Evolutionary conservation across 2,113 vertebrate genomes (phyloP).

Genomic region (Chinchilla lanigera): DNA sequence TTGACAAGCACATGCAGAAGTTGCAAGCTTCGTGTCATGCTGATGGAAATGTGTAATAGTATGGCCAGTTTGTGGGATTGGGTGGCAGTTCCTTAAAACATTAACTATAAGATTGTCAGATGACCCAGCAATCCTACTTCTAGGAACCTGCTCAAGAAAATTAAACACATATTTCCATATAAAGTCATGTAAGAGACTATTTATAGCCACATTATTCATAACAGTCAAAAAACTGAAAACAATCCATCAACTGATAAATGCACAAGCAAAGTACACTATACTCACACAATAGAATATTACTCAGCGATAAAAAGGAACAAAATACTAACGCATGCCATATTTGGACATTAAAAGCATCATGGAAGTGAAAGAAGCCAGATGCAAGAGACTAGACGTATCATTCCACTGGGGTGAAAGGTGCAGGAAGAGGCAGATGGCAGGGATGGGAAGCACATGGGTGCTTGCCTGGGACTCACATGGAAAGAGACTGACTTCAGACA

Average conservation of each 20-base stretch:
- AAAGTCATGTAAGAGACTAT: background rate
- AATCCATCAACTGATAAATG: background rate
- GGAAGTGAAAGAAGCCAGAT: background rate
- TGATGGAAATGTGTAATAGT: background rate
- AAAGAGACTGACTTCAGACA: background rate
- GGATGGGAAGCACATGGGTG: background rate
- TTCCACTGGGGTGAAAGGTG: background rate
- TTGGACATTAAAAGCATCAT: background rate
- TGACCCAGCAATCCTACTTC: background rate
- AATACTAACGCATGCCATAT: background rate
- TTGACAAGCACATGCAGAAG: background rate
- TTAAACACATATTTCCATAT: background rate
- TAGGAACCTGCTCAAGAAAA: background rate
- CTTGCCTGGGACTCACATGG: background rate
- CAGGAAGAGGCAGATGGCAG: background rate
- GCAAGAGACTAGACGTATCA: background rate
- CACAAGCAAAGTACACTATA: background rate
- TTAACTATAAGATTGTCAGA: background rate
- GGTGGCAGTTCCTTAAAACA: conserved; percentile 24
- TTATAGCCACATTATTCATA: background rate
- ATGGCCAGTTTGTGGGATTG: background rate
- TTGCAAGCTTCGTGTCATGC: background rate
- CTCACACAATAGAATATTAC: background rate
- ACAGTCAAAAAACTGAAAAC: background rate
- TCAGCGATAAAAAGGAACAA: background rate